These are phyloP conservation scores for Chaetops frenatus DNA, from an alignment of 2,113 vertebrate genomes.

Conservation along the genomic window DNA sequence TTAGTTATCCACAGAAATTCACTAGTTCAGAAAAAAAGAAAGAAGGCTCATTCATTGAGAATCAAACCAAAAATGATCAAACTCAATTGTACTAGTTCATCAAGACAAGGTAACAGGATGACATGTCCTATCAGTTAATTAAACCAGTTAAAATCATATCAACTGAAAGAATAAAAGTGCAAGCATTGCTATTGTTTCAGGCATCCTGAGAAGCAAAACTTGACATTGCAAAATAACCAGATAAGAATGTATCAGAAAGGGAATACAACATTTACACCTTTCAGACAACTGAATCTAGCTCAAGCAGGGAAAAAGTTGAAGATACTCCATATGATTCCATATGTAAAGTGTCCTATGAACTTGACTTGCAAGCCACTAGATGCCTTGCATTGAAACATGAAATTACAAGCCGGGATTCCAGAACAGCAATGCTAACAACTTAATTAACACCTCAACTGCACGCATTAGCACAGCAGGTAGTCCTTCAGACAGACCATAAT, in stretches of 20 bases:
- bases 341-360: not conserved
- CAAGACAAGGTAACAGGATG: not conserved
- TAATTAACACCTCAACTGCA: not conserved
- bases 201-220: not conserved
- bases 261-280: not conserved
- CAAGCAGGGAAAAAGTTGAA: not conserved
- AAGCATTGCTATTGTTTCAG: not conserved
- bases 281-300: not conserved
- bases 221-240: not conserved
- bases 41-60: not conserved
- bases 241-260: not conserved
- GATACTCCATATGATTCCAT: not conserved
- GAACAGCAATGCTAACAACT: rapidly evolving
- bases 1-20: not conserved
- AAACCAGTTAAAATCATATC: not conserved
- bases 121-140: not conserved
- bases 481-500: not conserved
- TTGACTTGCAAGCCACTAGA: not conserved
- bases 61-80: not conserved
- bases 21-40: not conserved
- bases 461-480: not conserved
- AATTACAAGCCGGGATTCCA: not conserved
- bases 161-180: not conserved
- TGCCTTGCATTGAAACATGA: not conserved
- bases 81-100: not conserved